A percentile compares a stretch with the other conserved stretches of the same genome.
These are phyloP conservation scores for Drosophila mettleri DNA, from an alignment of 2,888 invertebrate genomes.

Conservation along the genomic window DNA sequence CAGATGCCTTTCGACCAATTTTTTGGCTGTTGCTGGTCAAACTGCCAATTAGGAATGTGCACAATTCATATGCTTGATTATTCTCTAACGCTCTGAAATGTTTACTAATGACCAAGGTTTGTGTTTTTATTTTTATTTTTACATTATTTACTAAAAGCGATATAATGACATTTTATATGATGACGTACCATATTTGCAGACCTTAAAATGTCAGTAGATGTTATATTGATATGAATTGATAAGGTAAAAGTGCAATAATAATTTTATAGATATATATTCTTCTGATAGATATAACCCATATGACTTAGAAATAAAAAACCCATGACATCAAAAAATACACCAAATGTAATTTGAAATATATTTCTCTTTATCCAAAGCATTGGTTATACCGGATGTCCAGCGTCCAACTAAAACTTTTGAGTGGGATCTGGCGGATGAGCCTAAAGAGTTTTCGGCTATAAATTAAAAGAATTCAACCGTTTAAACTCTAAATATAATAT, in stretches of 20 bases:
- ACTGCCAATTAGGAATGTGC: conserved; percentile 55
- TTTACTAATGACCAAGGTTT: conserved; percentile 1
- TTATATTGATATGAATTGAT: too few relatives aligned
- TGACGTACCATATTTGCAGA: background rate
- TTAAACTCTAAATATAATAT: conserved; percentile 78
- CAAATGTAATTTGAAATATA: conserved; percentile 70
- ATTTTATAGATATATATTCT: too few relatives aligned
- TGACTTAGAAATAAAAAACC: too few relatives aligned
- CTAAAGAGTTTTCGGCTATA: conserved; percentile 73
- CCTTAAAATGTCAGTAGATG: background rate
- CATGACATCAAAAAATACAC: background rate
- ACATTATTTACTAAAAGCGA: background rate
- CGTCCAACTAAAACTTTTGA: conserved; percentile 26
- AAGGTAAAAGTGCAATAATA: too few relatives aligned
- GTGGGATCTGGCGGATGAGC: conserved; percentile 53
- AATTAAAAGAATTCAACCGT: conserved; percentile 79
- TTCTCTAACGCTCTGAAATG: conserved; percentile 51
- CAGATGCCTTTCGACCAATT: conserved; percentile 47
- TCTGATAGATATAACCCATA: too few relatives aligned
- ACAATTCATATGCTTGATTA: conserved; percentile 35
- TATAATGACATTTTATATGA: too few relatives aligned
- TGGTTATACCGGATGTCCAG: conserved; percentile 50
- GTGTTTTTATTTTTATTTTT: too few relatives aligned
- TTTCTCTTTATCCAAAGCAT: too few relatives aligned
- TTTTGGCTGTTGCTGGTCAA: conserved; percentile 36